Base-by-base conservation (phyloP, 2,113 vertebrate species). In the Corythornis madagascariensis region DNA sequence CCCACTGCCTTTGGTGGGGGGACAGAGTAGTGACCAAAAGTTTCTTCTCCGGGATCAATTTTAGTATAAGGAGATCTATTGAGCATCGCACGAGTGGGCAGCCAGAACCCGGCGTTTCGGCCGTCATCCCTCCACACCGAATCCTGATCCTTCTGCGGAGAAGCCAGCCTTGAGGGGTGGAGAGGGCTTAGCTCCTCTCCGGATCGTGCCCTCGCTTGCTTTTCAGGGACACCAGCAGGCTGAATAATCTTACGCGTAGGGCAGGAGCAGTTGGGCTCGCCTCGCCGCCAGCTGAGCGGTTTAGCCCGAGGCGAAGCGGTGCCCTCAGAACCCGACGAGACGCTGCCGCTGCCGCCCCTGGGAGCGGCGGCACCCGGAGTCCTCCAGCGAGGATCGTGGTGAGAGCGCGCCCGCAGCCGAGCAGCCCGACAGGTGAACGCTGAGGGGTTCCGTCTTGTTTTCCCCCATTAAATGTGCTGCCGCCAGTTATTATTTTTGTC, bases 391-490 rank as follows among this genome's bases (percentile, higher is more conserved):
- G 35, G 24, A 38, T 1, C 29, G 16, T 17, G 2, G 7, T 20
- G 13, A 73, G 16, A 6, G 4, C 11, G 13, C 20, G 31, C 24
- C 42, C 15, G 5, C 24, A 5, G 5, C 25, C 24, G 8, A 38
- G 52, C 16, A 5, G 9, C 33, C 31, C 28, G 10, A 17, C 7
- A 18, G 40, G 10, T 7, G 29, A 72, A 25, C 9, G 1, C 19
- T 16, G 63, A 65, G 40, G 7, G 13, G 6, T 9, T 33, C 40
- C 26, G 0, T 33, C 31, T 70, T 59, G 35, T 56, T 57, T 25
- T 3, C 7, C 21, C 24, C 5, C 1, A 0, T 16, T 61, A 25
- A 9, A 42, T 5, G 4, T 5, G 31, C 9, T 75, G 31, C 18
- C 35, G 8, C 14, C 12, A 38, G 10, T 67, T 14, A 16, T 4